A percentile compares a stretch with the other conserved stretches of the same genome.
phyloP scores from a whole-genome alignment of 1,140 invertebrate species.

The Camponotus pennsylvanicus region DNA sequence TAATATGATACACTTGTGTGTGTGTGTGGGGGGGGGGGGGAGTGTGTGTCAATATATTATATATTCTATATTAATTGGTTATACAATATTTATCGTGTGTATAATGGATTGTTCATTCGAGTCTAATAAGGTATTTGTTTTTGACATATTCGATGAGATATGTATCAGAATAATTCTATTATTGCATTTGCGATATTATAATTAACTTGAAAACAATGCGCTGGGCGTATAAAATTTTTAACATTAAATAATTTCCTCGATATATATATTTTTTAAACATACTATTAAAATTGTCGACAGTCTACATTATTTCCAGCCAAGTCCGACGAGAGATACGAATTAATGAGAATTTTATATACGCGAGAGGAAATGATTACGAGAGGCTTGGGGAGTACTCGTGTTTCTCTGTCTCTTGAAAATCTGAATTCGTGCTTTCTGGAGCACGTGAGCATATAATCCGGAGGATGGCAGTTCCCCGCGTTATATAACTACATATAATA shows the following conservation, averaged over 20 bases:
- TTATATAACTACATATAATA: conserved; percentile 59
- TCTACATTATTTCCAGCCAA: neutral
- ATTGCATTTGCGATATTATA: neutral
- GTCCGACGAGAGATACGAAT: neutral
- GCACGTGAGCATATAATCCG: conserved; percentile 61
- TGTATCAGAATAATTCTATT: neutral
- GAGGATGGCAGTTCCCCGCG: conserved; percentile 30
- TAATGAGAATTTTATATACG: conserved; percentile 22
- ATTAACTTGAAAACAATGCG: neutral
- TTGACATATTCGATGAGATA: neutral
- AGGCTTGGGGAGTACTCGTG: neutral
- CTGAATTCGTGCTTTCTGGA: conserved; percentile 26
- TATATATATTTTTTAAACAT: neutral
- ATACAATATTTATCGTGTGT: neutral
- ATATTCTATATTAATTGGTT: neutral
- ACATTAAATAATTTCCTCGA: neutral
- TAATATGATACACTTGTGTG: neutral
- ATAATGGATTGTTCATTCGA: neutral
- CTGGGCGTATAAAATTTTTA: neutral
- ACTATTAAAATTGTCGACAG: neutral
- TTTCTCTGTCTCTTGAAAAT: conserved; percentile 46
- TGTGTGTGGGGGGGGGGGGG: no score
- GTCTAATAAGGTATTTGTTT: neutral
- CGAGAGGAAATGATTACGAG: conserved; percentile 26
- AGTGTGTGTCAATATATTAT: neutral